phyloP scores from a whole-genome alignment of 2,888 invertebrate genomes.

The Apomyelois bistriatella region DNA sequence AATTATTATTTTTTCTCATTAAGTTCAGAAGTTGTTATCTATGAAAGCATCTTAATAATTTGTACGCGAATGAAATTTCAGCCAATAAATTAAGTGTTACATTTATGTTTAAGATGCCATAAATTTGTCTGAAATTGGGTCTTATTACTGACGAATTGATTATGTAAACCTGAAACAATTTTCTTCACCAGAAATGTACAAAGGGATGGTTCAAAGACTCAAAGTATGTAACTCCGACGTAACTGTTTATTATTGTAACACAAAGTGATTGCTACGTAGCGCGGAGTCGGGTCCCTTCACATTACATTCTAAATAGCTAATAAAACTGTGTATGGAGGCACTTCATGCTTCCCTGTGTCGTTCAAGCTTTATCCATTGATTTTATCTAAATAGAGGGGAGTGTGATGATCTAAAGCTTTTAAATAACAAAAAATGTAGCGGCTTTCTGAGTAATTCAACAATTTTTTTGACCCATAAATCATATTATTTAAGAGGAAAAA shows the following conservation, averaged over 20 bases:
- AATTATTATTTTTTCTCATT: too few relatives aligned
- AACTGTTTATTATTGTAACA: conserved; percentile 33
- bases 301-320: conserved; percentile 26
- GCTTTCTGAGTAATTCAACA: too few relatives aligned
- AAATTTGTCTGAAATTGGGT: neutral
- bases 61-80: too few relatives aligned
- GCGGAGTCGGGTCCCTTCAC: conserved; percentile 33
- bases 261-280: conserved; percentile 25
- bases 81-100: too few relatives aligned
- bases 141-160: neutral
- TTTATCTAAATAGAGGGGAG: too few relatives aligned
- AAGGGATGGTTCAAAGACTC: conserved; percentile 4
- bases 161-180: neutral
- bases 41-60: too few relatives aligned
- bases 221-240: conserved; percentile 19
- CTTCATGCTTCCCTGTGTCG: neutral
- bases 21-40: too few relatives aligned
- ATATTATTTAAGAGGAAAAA: neutral
- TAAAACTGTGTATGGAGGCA: neutral
- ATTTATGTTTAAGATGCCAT: neutral
- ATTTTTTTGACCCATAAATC: neutral
- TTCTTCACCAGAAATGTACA: neutral
- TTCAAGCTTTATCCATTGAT: neutral
- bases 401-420: too few relatives aligned
- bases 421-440: too few relatives aligned